Evolutionary conservation across 2,888 invertebrate species (phyloP).

Genomic region (Chironomus tentans): DNA sequence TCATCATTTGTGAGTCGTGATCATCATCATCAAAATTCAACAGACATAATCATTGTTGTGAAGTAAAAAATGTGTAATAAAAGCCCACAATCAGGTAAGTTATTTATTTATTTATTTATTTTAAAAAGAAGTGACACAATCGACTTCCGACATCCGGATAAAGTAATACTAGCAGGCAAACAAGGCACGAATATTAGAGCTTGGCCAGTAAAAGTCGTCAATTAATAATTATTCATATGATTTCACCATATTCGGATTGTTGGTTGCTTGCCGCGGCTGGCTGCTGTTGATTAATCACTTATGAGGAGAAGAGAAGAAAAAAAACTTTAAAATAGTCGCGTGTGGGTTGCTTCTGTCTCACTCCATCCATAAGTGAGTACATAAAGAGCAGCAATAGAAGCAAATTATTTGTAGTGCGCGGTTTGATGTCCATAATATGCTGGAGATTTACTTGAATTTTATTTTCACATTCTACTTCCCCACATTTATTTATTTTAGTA

Average conservation of each 20-base stretch:
- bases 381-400: background rate
- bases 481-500: no score
- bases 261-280: background rate
- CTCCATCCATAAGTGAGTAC: background rate
- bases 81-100: background rate
- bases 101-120: background rate
- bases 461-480: no score
- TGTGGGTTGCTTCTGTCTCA: background rate
- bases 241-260: constrained; percentile 7
- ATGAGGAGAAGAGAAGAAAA: background rate
- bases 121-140: constrained; percentile 18
- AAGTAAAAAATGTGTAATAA: background rate
- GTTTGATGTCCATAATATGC: background rate
- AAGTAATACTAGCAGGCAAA: background rate
- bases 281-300: constrained; percentile 21
- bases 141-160: constrained; percentile 25
- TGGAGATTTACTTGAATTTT: background rate
- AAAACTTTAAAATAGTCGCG: background rate
- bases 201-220: background rate
- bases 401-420: background rate
- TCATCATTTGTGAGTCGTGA: constrained; percentile 1
- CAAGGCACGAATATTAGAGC: background rate
- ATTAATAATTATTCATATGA: constrained; percentile 17
- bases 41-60: background rate
- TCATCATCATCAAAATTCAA: constrained; percentile 3